Evolutionary conservation across 2,113 vertebrate genomes (phyloP), one percentile per base, ranked within the genome.

Genomic region (Solenodon paradoxus): DNA sequence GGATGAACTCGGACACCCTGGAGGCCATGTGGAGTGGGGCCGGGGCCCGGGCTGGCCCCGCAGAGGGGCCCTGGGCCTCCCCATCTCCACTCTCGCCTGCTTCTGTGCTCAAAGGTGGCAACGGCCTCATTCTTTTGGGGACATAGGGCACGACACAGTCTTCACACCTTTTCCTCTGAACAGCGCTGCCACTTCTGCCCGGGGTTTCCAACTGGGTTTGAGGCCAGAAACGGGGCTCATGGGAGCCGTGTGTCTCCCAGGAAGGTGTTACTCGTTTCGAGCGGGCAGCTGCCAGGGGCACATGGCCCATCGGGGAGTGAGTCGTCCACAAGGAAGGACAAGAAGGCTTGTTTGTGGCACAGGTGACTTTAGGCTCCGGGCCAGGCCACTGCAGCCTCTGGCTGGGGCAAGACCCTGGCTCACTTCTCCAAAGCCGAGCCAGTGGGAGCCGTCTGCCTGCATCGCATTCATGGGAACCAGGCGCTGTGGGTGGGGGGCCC

Each of bases 131-230:
- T 92, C 99, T 99, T 97, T 99, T 99, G 0, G 99, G 98, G 84
- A 99, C 97, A 40, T 99, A 99, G 0, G 99, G 99, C 64, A 98
- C 98, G 30, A 99, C 96, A 49, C 97, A 81, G 42, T 97, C 97
- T 87, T 90, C 93, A 61, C 51, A 2, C 17, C 89, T 30, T 51
- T 97, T 98, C 88, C 98, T 98, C 93, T 96, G 98, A 6, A 61
- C 88, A 38, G 66, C 96, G 87, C 74, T 0, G 0, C 57, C n/a
- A 1, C 40, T 90, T 15, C 12, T 9, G 17, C 38, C 38, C 0
- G 26, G 26, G 57, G 16, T 7, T 66, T 80, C 90, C 19, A 59
- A 5, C 17, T 63, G 3, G 1, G 13, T 61, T 19, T 16, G 94
- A 59, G 38, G 24, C 42, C 15, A 6, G 16, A 11, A 28, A n/a